Evolutionary conservation across 1,140 invertebrate genomes (phyloP), one percentile per base, ranked within the genome.

Genomic region (Choristoneura fumiferana): DNA sequence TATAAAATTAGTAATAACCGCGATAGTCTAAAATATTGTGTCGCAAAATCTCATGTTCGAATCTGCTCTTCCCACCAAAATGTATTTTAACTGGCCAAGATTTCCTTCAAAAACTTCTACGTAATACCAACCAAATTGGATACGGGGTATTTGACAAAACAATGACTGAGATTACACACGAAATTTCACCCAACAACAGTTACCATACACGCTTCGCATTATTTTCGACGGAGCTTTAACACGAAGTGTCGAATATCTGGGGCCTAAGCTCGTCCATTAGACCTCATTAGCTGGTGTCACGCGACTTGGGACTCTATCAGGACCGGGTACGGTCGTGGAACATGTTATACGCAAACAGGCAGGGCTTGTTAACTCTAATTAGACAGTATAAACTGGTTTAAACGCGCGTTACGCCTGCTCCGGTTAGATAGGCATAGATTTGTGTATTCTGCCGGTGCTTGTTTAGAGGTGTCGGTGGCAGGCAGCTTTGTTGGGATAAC

Each of bases 301-400:
- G 4, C 5, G 14, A 8, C 18, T 12, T 22, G 22, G 22, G 18
- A 49, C n/a, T 12, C 22, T 8, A 12, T 13, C 1, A 10, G 4
- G 3, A 14, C 14, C 22, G 3, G 18, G 43, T 33, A 4, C 4
- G n/a, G 6, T 1, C 9, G 40, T 17, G 8, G 18, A 17, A 13
- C 12, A n/a, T 29, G 22, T 29, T n/a, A n/a, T n/a, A n/a, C n/a
- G 22, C 22, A 29, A 29, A 12, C 43, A 49, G 43, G 17, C 10
- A 0, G 10, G 10, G 43, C 22, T 49, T 33, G 43, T 33, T 49
- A 49, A 33, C 22, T 17, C 43, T 49, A 49, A 49, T 49, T 49
- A 49, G 43, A 12, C 43, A 49, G 43, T 49, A 49, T 13, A 49
- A 49, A 49, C 43, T 17, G 43, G 43, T n/a, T 49, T 49, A 49